Percentiles rank a stretch among this genome's conserved stretches.
Conservation (phyloP, 2,888 invertebrate species). For the Tachina lurida region DNA sequence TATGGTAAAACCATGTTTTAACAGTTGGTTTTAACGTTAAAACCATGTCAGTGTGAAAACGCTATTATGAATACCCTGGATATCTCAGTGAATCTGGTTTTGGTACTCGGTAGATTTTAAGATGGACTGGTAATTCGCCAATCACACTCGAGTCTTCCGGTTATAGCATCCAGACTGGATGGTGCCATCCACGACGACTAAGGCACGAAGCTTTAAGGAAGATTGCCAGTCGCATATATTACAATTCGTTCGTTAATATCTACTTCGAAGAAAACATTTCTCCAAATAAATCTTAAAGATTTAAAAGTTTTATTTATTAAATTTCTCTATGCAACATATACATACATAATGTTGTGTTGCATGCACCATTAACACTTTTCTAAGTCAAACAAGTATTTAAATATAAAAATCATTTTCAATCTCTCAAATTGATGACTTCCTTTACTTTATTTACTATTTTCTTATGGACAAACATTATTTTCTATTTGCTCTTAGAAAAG, state of each 20-base stretch:
- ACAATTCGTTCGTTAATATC: not conserved
- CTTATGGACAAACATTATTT: slow-evolving; percentile 19
- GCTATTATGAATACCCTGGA: too few relatives aligned
- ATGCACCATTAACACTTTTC: slow-evolving; percentile 55
- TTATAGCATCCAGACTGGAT: too few relatives aligned
- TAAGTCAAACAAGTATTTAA: slow-evolving; percentile 19
- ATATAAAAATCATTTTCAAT: slow-evolving; percentile 33
- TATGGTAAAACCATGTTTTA: too few relatives aligned
- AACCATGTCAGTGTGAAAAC: too few relatives aligned
- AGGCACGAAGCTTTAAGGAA: too few relatives aligned
- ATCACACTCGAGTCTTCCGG: too few relatives aligned
- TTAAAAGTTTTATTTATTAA: slow-evolving; percentile 1
- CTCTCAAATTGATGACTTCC: slow-evolving; percentile 52
- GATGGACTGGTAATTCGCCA: too few relatives aligned
- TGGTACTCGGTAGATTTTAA: too few relatives aligned
- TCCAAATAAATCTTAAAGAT: not conserved
- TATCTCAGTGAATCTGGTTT: too few relatives aligned
- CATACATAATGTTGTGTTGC: slow-evolving; percentile 42
- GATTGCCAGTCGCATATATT: too few relatives aligned
- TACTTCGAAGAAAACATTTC: not conserved
- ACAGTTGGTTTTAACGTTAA: too few relatives aligned
- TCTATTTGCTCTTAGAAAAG: slow-evolving; percentile 1
- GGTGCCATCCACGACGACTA: too few relatives aligned
- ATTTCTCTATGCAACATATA: not conserved
- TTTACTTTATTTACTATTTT: slow-evolving; percentile 11